Conservation (phyloP, 2,113 vertebrate genomes). For the Limnothrissa miodon region DNA sequence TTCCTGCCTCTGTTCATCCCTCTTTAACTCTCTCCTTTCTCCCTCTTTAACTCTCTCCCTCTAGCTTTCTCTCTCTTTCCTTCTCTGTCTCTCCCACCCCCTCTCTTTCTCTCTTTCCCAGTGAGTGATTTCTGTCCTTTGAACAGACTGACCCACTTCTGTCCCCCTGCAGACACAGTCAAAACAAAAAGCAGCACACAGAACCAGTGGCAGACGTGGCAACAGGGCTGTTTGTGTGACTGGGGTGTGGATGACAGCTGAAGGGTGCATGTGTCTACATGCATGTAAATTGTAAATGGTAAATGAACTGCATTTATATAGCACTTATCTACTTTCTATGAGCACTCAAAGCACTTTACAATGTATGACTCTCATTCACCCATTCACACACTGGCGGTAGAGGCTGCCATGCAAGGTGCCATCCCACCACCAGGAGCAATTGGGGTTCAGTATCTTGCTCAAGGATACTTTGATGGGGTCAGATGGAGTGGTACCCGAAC, state of each 20-base stretch:
- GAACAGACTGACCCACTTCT: conserved; percentile 16
- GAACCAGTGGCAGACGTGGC: neutral
- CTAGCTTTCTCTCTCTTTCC: neutral
- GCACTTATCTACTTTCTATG: no score
- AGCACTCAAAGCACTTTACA: no score
- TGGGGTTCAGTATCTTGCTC: no score
- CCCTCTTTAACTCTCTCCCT: no score
- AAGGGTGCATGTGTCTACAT: neutral
- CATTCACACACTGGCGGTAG: no score
- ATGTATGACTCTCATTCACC: no score
- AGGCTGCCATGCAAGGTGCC: no score
- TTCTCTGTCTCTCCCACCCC: neutral
- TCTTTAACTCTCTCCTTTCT: neutral
- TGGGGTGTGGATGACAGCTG: neutral
- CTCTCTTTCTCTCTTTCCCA: neutral
- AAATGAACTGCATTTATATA: no score
- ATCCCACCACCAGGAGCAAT: no score
- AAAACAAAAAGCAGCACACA: neutral
- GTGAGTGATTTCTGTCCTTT: conserved; percentile 17
- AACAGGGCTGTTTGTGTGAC: neutral
- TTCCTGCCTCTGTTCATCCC: neutral
- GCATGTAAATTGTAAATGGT: neutral
- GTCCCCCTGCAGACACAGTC: conserved; percentile 13
- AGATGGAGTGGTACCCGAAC: no score
- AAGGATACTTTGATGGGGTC: no score